These are phyloP conservation scores for Paraescarpia echinospica DNA, from an alignment of 1,140 invertebrate genomes.

Conservation along the genomic window DNA sequence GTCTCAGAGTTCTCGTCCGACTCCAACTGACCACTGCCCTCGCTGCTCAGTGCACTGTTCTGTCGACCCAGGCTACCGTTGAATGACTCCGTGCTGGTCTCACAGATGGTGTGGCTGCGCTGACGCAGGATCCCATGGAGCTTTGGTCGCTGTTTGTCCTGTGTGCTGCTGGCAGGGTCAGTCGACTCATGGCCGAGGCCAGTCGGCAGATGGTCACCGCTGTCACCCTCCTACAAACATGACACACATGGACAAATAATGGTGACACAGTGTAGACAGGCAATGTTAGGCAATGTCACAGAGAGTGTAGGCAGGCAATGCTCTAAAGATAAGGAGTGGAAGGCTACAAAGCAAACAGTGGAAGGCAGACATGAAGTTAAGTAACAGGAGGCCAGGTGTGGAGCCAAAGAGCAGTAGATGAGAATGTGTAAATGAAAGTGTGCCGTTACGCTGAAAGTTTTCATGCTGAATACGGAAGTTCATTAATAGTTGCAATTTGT, in stretches of 20 bases:
- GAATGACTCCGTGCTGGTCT: constrained; percentile 20
- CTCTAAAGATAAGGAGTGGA: neutral
- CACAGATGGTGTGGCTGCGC: constrained; percentile 17
- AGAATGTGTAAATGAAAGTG: no score
- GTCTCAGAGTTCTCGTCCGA: constrained; percentile 22
- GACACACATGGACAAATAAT: neutral
- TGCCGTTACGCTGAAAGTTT: no score
- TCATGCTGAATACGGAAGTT: no score
- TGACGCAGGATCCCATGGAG: constrained; percentile 55
- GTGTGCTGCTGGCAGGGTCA: neutral
- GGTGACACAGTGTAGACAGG: neutral
- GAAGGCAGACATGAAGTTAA: neutral
- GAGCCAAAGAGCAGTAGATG: neutral
- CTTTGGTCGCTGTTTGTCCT: constrained; percentile 33
- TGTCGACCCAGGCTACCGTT: neutral
- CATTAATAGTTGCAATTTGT: no score
- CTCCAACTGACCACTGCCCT: constrained; percentile 29
- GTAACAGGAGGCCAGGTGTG: no score
- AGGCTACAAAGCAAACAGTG: neutral
- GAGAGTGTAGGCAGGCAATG: no score
- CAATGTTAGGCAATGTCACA: no score
- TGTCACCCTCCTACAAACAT: neutral
- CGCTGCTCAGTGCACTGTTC: constrained; percentile 33
- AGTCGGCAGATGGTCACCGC: neutral
- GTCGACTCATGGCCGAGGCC: neutral